Conservation (phyloP, 2,888 invertebrate genomes). For the Lamellibrachia columna region DNA sequence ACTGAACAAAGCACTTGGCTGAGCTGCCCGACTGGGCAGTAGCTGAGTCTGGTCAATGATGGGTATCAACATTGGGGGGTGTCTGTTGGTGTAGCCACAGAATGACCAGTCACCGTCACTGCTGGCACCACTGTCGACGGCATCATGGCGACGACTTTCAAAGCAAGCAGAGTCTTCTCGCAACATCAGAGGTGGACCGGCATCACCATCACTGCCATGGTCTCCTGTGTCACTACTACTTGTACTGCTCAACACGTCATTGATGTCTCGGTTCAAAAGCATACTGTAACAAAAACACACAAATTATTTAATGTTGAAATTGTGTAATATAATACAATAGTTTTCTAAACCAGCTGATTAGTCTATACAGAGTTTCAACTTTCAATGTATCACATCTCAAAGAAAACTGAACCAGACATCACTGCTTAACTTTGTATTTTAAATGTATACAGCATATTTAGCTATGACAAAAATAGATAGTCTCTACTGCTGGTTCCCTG, state of each 20-base stretch:
- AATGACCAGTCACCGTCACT: background rate
- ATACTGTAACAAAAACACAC: background rate
- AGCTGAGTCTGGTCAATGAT: background rate
- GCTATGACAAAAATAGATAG: too few species aligned
- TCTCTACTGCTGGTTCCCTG: too few species aligned
- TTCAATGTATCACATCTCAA: background rate
- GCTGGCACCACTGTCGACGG: background rate
- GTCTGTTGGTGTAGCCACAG: slow-evolving; percentile 8
- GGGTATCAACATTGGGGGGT: slow-evolving; percentile 13
- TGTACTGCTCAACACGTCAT: background rate
- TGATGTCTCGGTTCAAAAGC: background rate
- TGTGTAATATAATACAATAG: background rate
- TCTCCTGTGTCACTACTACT: background rate
- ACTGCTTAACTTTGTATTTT: too few species aligned
- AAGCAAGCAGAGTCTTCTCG: background rate
- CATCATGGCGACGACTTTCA: background rate
- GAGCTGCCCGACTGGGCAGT: background rate
- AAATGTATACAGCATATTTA: too few species aligned
- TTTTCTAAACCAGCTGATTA: background rate
- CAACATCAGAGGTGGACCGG: background rate
- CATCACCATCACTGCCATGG: background rate
- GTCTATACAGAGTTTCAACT: background rate
- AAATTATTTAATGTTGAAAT: background rate
- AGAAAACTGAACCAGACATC: too few species aligned
- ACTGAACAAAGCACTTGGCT: background rate